phyloP scores from a whole-genome alignment of 2,113 vertebrate genomes.

The Sciurus niger region DNA sequence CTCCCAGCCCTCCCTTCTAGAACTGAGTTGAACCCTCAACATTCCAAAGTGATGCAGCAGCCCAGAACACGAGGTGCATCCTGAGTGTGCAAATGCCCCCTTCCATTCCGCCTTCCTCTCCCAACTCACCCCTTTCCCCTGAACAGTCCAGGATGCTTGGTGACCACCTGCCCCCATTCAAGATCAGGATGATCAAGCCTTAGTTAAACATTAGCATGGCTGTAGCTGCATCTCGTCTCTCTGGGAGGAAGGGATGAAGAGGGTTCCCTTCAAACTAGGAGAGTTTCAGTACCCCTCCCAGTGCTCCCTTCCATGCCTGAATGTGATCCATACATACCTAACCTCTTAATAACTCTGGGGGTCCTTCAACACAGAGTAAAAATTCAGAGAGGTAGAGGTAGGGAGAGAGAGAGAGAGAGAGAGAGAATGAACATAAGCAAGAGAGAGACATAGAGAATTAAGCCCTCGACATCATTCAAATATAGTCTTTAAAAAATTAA shows the following conservation, averaged over 20 bases:
- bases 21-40: background rate
- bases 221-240: background rate
- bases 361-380: background rate
- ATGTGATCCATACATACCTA: fast-evolving
- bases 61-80: background rate
- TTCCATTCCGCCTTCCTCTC: fast-evolving
- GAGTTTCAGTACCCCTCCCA: background rate
- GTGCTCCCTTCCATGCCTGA: no score
- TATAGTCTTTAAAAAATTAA: background rate
- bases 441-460: background rate
- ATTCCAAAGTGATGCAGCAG: background rate
- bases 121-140: fast-evolving
- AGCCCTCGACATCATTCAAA: background rate
- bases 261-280: background rate
- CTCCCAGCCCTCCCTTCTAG: background rate
- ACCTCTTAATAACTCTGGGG: fast-evolving
- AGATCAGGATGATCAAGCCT: background rate
- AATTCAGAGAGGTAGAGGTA: background rate
- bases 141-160: background rate
- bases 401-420: background rate
- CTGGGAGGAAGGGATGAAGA: background rate
- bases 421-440: background rate
- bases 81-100: fast-evolving
- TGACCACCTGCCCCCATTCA: background rate
- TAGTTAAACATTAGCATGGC: fast-evolving